phyloP scores from a whole-genome alignment of 1,140 invertebrate genomes.

The Homalodisca vitripennis region DNA sequence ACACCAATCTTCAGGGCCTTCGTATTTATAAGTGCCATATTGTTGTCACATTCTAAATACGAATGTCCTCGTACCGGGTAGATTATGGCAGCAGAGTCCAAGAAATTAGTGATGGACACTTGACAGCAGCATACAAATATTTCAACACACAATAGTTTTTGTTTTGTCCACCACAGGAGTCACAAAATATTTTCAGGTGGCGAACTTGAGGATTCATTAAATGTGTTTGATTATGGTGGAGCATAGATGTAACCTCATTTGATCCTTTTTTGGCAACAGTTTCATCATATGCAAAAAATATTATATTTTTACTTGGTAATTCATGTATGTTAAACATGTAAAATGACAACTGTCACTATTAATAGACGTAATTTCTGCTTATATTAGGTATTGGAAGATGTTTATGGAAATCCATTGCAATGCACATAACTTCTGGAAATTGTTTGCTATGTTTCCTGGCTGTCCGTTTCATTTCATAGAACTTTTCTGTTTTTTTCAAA shows the following conservation, averaged over 20 bases:
- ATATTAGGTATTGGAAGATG: constrained; percentile 28
- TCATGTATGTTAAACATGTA: too few relatives aligned
- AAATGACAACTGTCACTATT: constrained; percentile 26
- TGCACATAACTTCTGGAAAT: constrained; percentile 10
- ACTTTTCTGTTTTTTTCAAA: constrained; percentile 23
- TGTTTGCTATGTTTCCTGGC: not conserved
- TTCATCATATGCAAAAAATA: too few relatives aligned
- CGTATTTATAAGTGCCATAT: constrained; percentile 32
- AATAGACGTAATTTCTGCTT: constrained; percentile 25
- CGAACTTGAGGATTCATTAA: not conserved
- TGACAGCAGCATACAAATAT: constrained; percentile 36
- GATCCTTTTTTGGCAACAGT: too few relatives aligned
- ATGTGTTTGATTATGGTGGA: constrained; percentile 8
- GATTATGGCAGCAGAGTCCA: constrained; percentile 22
- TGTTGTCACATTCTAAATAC: constrained; percentile 35
- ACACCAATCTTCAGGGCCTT: constrained; percentile 30
- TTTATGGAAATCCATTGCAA: constrained; percentile 29
- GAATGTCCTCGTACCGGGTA: constrained; percentile 35
- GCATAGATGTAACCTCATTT: too few relatives aligned
- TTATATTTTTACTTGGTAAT: too few relatives aligned
- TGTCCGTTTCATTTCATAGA: constrained; percentile 20
- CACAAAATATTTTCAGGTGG: too few relatives aligned
- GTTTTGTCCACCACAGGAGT: too few relatives aligned
- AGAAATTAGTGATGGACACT: constrained; percentile 30
- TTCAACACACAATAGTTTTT: constrained; percentile 30